A percentile compares a stretch with the other conserved stretches of the same genome.
These are phyloP conservation scores for Halesus radiatus DNA, from an alignment of 1,140 invertebrate species.

Conservation along the genomic window DNA sequence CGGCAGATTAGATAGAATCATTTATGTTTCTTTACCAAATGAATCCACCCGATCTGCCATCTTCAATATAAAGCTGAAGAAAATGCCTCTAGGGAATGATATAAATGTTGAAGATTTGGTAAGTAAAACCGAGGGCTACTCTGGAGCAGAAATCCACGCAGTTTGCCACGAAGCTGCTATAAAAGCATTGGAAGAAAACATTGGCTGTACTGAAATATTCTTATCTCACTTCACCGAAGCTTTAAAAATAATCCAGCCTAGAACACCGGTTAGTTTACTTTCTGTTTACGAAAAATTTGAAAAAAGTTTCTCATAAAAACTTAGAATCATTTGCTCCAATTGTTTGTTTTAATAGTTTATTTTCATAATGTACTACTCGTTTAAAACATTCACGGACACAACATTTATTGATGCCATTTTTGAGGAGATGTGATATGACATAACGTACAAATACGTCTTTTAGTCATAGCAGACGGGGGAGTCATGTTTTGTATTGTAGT, in stretches of 20 bases:
- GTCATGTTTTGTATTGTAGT: too few species aligned
- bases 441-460: too few species aligned
- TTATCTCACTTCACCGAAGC: constrained; percentile 79
- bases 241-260: constrained; percentile 77
- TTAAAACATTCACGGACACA: too few species aligned
- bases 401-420: too few species aligned
- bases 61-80: constrained; percentile 75
- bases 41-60: constrained; percentile 80
- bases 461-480: too few species aligned
- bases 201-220: constrained; percentile 71
- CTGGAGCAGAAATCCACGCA: constrained; percentile 90
- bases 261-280: constrained; percentile 78
- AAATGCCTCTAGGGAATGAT: constrained; percentile 74
- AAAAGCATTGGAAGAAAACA: constrained; percentile 81
- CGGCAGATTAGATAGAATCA: constrained; percentile 88
- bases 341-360: too few species aligned
- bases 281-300: constrained; percentile 77
- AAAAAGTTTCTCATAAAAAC: constrained; percentile 37
- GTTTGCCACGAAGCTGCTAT: constrained; percentile 90
- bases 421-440: too few species aligned
- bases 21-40: constrained; percentile 92
- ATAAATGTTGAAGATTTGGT: constrained; percentile 78
- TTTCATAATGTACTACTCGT: too few species aligned
- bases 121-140: constrained; percentile 80
- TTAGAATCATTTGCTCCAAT: constrained; percentile 5